Evolutionary conservation across 2,113 vertebrate genomes (phyloP).

Genomic region (Ailurus styani): DNA sequence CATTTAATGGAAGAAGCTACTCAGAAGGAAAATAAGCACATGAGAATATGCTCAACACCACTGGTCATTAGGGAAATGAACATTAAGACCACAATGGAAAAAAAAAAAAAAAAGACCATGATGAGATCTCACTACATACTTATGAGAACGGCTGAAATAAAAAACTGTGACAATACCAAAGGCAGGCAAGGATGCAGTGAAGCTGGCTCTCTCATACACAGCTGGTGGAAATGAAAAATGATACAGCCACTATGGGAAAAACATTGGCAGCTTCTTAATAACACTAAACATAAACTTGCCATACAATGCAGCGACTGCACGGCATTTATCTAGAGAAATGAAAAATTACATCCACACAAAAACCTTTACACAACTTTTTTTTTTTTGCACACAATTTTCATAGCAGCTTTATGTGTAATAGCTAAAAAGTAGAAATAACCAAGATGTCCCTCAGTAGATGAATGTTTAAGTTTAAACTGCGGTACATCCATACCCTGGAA

Average conservation of each 20-base stretch:
- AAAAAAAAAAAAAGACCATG: no score
- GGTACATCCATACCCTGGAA: no score
- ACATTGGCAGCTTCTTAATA: neutral
- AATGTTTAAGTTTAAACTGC: neutral
- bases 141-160: neutral
- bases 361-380: neutral
- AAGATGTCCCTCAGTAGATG: neutral
- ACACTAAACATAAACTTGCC: neutral
- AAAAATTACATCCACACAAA: neutral
- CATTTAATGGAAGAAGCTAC: neutral
- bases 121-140: neutral
- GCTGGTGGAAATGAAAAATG: neutral
- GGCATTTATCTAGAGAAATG: neutral
- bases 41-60: neutral
- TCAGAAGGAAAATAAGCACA: neutral
- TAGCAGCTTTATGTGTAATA: neutral
- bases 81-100: neutral
- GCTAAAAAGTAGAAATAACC: neutral
- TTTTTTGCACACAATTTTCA: neutral
- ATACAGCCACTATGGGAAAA: neutral
- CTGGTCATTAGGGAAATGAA: neutral
- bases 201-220: neutral
- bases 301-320: neutral
- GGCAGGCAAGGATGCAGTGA: neutral
- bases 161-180: neutral